phyloP scores from a whole-genome alignment of 1,140 invertebrate genomes.

The Lethrus apterus region DNA sequence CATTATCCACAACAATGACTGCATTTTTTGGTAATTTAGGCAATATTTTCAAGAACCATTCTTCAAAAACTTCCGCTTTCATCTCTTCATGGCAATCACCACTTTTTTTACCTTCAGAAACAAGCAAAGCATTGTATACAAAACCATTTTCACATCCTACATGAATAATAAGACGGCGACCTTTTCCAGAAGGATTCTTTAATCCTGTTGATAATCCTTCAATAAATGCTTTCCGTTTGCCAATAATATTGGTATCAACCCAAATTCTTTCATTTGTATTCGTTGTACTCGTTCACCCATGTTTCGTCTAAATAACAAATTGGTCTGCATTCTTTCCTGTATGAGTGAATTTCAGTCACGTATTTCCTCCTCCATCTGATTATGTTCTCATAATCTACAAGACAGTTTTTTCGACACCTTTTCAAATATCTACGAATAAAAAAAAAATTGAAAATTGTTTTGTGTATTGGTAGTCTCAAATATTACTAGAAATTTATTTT shows the following conservation, averaged over 20 bases:
- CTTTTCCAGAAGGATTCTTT: conserved; percentile 32
- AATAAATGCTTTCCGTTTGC: conserved; percentile 23
- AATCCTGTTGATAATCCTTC: conserved; percentile 32
- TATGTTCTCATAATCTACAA: background rate
- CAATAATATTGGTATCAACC: conserved; percentile 18
- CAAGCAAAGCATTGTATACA: conserved; percentile 6
- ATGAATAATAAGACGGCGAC: conserved; percentile 32
- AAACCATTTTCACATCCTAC: conserved; percentile 29
- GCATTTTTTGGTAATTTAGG: conserved; percentile 5
- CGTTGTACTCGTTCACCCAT: conserved; percentile 23
- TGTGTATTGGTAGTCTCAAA: background rate
- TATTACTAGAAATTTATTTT: conserved; percentile 1
- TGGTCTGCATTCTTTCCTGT: too few species aligned
- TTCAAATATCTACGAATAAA: background rate
- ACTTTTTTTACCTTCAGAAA: conserved; percentile 14
- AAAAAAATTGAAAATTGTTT: background rate
- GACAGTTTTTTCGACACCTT: background rate
- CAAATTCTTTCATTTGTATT: conserved; percentile 22
- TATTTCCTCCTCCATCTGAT: too few species aligned
- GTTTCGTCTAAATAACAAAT: conserved; percentile 24
- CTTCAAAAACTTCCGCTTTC: conserved; percentile 14
- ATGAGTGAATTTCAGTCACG: too few species aligned
- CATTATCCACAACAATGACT: conserved; percentile 19
- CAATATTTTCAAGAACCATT: conserved; percentile 30
- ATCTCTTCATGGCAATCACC: conserved; percentile 6